These are phyloP conservation scores for Leptinotarsa juncta DNA, from an alignment of 2,888 invertebrate species.

Conservation along the genomic window DNA sequence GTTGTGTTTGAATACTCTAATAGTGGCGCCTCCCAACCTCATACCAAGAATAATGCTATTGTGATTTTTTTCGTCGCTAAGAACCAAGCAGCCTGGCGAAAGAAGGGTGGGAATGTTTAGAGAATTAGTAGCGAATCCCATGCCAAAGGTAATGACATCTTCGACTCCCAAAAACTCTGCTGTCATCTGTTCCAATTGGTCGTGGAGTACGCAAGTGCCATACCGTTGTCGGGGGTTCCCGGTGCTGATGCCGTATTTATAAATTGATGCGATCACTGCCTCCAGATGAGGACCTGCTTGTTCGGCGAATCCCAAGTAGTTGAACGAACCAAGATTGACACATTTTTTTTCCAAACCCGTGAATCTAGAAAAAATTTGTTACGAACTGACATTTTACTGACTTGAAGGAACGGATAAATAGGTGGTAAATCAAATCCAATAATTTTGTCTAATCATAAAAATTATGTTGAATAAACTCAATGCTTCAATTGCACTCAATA, in stretches of 20 bases:
- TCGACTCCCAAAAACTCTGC: slow-evolving; percentile 93
- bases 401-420: too few species aligned
- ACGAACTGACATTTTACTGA: too few species aligned
- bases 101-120: slow-evolving; percentile 91
- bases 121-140: slow-evolving; percentile 99
- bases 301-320: slow-evolving; percentile 97
- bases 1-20: slow-evolving; percentile 90
- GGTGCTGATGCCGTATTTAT: slow-evolving; percentile 79
- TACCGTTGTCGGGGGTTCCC: slow-evolving; percentile 85
- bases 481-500: too few species aligned
- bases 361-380: slow-evolving; percentile 68
- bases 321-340: slow-evolving; percentile 97
- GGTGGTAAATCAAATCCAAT: too few species aligned
- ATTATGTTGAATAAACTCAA: too few species aligned
- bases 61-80: slow-evolving; percentile 98
- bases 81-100: slow-evolving; percentile 84
- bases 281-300: slow-evolving; percentile 82
- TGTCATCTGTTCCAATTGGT: slow-evolving; percentile 83
- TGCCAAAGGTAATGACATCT: slow-evolving; percentile 94
- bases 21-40: slow-evolving; percentile 85
- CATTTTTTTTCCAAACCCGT: slow-evolving; percentile 86
- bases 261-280: slow-evolving; percentile 75
- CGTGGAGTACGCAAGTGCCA: slow-evolving; percentile 80
- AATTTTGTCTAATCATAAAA: too few species aligned
- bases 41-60: slow-evolving; percentile 95